Evolutionary conservation across 2,797 vertebrate species (phyloP).

Genomic region (Eurystomus glaucurus): DNA sequence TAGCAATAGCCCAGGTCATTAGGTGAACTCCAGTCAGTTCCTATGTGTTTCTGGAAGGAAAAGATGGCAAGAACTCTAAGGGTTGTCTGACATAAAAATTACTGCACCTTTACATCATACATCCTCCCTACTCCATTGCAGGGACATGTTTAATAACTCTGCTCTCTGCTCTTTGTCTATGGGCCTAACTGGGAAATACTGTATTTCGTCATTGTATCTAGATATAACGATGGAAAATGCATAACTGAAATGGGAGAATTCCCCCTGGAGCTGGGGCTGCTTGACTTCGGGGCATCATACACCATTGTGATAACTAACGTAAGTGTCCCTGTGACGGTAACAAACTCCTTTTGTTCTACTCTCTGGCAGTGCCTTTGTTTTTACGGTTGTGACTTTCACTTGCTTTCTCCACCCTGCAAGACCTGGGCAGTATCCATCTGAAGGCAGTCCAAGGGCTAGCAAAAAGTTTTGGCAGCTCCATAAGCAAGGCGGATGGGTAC

Average conservation of each 20-base stretch:
- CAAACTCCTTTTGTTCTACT: not conserved
- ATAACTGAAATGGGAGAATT: conserved; percentile 39
- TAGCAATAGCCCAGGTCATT: not conserved
- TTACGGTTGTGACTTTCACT: not conserved
- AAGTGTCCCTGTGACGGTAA: conserved; percentile 59
- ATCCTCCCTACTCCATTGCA: not conserved
- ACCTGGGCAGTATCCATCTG: not conserved
- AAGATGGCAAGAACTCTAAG: not conserved
- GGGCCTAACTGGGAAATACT: conserved; percentile 50
- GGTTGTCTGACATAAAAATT: not conserved
- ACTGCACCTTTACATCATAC: not conserved
- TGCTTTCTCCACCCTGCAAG: not conserved
- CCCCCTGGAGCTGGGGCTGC: conserved; percentile 86
- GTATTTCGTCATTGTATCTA: conserved; percentile 57
- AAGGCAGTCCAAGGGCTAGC: not conserved
- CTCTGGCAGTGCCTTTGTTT: not conserved
- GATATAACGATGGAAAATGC: conserved; percentile 84
- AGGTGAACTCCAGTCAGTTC: not conserved
- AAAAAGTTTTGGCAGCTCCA: not conserved
- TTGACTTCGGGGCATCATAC: conserved; percentile 92
- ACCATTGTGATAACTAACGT: conserved; percentile 89
- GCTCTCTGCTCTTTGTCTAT: not conserved
- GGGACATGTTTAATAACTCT: not conserved
- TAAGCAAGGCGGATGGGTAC: not conserved
- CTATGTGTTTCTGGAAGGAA: not conserved